Base-by-base conservation (phyloP, 2,888 invertebrate genomes). In the Euproctis similis region DNA sequence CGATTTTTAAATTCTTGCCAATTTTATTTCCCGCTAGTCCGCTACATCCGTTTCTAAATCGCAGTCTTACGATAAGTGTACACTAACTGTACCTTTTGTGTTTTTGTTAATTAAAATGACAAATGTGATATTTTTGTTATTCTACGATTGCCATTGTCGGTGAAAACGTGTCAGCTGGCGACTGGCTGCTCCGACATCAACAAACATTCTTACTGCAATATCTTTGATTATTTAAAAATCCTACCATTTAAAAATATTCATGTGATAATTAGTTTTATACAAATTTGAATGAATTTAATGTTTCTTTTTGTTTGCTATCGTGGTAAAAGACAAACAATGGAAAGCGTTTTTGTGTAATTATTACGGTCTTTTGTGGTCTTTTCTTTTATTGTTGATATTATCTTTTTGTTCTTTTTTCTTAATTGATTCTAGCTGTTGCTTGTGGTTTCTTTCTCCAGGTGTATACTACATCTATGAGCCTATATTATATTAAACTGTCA, bases 21-120 rank as follows among this genome's bases (percentile, higher is more conserved):
- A n/a, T n/a, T n/a, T n/a, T n/a, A n/a, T n/a, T n/a, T n/a, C n/a
- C n/a, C n/a, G n/a, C n/a, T n/a, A n/a, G n/a, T n/a, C n/a, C n/a
- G n/a, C n/a, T n/a, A n/a, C n/a, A n/a, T n/a, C n/a, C n/a, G n/a
- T n/a, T n/a, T n/a, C n/a, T n/a, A 26, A 8, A 8, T 18, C 13
- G 8, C 11, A n/a, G 24, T 14, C 21, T 30, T 24, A 23, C 25
- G 26, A 29, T 30, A 34, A 26, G 13, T 34, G 22, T 20, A 20
- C 29, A 36, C 35, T 38, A 40, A n/a, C n/a, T n/a, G n/a, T 39
- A 30, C 31, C 46, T 46, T 46, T 48, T 48, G 46, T 48, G 34
- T 34, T 39, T 28, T 29, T 35, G 34, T 39, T 49, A 49, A 48
- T 48, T 48, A 48, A 34, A 48, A 38, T 48, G 47, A 48, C 47